phyloP scores from a whole-genome alignment of 2,113 vertebrate species.

The Microcebus tavaratra region DNA sequence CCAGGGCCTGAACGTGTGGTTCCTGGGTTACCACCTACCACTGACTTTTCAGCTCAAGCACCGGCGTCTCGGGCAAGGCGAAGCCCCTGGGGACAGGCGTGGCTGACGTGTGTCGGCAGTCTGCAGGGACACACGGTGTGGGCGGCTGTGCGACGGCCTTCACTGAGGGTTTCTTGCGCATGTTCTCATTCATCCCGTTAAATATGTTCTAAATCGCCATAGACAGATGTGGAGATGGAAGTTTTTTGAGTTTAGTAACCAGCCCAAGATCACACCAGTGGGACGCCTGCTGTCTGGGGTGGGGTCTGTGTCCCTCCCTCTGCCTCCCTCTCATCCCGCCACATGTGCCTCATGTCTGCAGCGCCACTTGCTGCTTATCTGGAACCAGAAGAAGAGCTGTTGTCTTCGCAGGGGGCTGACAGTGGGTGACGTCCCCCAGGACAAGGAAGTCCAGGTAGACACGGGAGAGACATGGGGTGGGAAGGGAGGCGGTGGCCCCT shows the following conservation, averaged over 20 bases:
- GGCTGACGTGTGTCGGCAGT: neutral
- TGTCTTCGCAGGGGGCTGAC: neutral
- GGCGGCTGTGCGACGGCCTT: neutral
- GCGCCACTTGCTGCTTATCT: neutral
- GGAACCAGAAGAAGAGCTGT: neutral
- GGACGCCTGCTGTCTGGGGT: neutral
- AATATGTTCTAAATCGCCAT: neutral
- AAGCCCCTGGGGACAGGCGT: too few species aligned
- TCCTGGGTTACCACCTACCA: neutral
- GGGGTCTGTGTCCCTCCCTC: neutral
- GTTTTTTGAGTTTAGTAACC: neutral
- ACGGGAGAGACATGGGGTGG: neutral
- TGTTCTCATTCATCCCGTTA: neutral
- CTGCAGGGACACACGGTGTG: neutral
- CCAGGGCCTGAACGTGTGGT: too few species aligned
- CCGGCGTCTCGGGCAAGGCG: neutral
- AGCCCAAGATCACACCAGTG: neutral
- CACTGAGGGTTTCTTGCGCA: neutral
- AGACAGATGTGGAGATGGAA: neutral
- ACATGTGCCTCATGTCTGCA: fast-evolving
- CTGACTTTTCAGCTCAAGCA: neutral
- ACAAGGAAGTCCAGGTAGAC: neutral
- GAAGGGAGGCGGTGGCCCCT: neutral
- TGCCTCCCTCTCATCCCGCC: neutral
- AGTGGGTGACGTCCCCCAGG: neutral